Evolutionary conservation across 37 sponge, comb jelly and placozoan species (phyloP).

Genomic region (Eunapius fragilis): DNA sequence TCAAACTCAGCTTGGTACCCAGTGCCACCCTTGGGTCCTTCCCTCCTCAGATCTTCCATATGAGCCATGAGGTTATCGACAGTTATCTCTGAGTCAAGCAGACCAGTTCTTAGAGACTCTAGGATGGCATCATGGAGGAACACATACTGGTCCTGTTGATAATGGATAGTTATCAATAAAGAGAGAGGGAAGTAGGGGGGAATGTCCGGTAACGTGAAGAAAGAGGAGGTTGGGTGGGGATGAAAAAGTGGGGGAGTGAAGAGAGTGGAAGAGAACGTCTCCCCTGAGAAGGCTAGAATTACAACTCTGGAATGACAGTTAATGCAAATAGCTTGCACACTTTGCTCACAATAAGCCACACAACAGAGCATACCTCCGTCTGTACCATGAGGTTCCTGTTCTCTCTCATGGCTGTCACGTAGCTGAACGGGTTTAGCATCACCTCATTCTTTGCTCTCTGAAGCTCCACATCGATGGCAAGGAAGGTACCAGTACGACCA

Average conservation of each 20-base stretch:
- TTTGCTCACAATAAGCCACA: not conserved
- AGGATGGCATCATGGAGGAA: slow-evolving; percentile 94
- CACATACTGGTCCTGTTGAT: slow-evolving; percentile 79
- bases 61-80: slow-evolving; percentile 40
- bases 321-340: no score
- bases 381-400: slow-evolving; percentile 91
- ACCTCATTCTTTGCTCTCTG: slow-evolving; percentile 62
- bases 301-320: no score
- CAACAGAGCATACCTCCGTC: slow-evolving; percentile 68
- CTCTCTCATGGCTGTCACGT: slow-evolving; percentile 67
- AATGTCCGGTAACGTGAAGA: not conserved
- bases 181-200: not conserved
- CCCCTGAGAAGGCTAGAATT: no score
- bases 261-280: no score
- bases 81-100: slow-evolving; percentile 58
- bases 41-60: slow-evolving; percentile 34
- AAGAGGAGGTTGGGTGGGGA: not conserved
- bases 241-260: no score
- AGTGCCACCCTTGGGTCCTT: slow-evolving; percentile 41
- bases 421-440: slow-evolving; percentile 74
- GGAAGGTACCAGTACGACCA: slow-evolving; percentile 90
- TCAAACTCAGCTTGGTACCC: slow-evolving; percentile 69
- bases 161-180: no score
- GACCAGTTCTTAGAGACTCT: slow-evolving; percentile 72
- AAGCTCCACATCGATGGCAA: slow-evolving; percentile 84